phyloP scores from a whole-genome alignment of 2,113 vertebrate species.

The Anolis carolinensis region DNA sequence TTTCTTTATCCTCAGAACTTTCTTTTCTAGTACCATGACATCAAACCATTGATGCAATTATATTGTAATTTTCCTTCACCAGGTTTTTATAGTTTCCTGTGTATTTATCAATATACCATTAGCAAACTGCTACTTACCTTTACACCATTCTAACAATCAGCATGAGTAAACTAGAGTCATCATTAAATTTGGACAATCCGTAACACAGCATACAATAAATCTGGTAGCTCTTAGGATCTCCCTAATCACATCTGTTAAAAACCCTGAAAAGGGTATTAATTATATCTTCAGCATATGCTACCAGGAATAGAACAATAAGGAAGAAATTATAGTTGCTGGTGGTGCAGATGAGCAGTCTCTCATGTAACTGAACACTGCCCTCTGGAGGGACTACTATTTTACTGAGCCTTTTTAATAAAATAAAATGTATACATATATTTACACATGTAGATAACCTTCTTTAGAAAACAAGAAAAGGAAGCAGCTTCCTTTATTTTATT shows the following conservation, averaged over 20 bases:
- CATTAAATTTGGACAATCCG: not conserved
- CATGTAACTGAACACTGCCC: slow-evolving; percentile 73
- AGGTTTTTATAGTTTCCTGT: not conserved
- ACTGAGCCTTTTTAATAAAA: not conserved
- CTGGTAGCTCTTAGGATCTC: not conserved
- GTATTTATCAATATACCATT: not conserved
- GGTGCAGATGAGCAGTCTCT: slow-evolving; percentile 14
- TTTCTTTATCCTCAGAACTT: too few relatives aligned
- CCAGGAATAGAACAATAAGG: slow-evolving; percentile 1
- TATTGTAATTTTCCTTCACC: slow-evolving; percentile 6
- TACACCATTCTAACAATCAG: slow-evolving; percentile 23
- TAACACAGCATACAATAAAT: not conserved
- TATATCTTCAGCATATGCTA: not conserved
- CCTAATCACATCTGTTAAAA: slow-evolving; percentile 18
- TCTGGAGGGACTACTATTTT: slow-evolving; percentile 66
- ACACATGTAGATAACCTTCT: not conserved
- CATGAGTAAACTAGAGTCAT: slow-evolving; percentile 44
- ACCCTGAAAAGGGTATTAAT: not conserved
- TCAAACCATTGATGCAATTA: not conserved
- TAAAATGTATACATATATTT: not conserved
- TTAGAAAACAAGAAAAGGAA: not conserved
- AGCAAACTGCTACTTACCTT: not conserved
- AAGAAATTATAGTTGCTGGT: slow-evolving; percentile 1
- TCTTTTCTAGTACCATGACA: not conserved
- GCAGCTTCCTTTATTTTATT: not conserved